Conservation (phyloP, 2,888 invertebrate species). For the Hyles lineata region DNA sequence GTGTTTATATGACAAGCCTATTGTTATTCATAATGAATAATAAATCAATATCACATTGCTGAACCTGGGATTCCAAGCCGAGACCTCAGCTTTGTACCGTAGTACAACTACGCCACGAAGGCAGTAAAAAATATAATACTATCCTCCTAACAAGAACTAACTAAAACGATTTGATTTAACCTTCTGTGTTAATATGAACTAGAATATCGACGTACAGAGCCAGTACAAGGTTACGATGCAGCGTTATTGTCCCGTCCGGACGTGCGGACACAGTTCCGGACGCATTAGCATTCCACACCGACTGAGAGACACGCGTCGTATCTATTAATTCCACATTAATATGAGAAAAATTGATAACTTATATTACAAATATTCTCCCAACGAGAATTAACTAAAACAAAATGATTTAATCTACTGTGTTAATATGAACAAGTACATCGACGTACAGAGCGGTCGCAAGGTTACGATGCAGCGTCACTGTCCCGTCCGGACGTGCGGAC, state of each 20-base stretch:
- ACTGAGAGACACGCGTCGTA: background rate
- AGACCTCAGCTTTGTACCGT: too few species aligned
- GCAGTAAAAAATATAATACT: too few species aligned
- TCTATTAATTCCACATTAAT: background rate
- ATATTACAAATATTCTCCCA: too few species aligned
- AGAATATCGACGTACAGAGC: background rate
- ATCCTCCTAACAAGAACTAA: too few species aligned
- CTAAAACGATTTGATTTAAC: background rate
- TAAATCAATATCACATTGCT: too few species aligned
- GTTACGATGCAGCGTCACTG: conserved; percentile 7
- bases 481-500: conserved; percentile 6
- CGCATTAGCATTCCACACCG: background rate
- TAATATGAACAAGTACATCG: background rate
- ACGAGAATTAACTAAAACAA: background rate
- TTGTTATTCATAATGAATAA: too few species aligned
- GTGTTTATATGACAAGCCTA: too few species aligned
- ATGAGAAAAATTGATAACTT: background rate
- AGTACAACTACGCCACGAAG: too few species aligned
- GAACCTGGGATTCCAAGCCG: too few species aligned
- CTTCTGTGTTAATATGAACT: background rate
- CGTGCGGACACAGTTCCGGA: conserved; percentile 16
- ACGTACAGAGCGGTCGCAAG: background rate
- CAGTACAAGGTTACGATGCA: conserved; percentile 5
- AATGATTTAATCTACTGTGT: background rate
- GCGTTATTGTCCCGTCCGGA: background rate